A percentile compares a stretch with the other conserved stretches of the same genome.
Evolutionary conservation across 1,140 invertebrate genomes (phyloP).

Genomic region (Papilio polyxenes): DNA sequence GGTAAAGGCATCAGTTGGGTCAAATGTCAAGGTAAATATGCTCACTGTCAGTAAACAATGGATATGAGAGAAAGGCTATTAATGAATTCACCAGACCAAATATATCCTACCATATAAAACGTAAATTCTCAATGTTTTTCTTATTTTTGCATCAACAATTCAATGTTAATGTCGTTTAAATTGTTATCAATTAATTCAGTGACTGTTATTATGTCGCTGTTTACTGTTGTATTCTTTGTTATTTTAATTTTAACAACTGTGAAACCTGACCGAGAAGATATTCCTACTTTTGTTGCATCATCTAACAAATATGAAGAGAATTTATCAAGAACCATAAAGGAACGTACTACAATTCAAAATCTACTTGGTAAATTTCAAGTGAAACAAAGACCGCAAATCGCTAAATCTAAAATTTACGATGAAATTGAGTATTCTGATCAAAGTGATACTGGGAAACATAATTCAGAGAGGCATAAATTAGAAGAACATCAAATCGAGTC

Average conservation of each 20-base stretch:
- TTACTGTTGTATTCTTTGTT: conserved; percentile 64
- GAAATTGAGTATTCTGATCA: conserved; percentile 31
- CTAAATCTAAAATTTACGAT: conserved; percentile 50
- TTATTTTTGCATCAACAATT: conserved; percentile 52
- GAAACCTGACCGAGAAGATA: conserved; percentile 53
- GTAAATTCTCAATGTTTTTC: conserved; percentile 39
- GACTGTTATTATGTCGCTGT: conserved; percentile 67
- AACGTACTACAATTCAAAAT: conserved; percentile 63
- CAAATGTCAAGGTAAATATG: conserved; percentile 72
- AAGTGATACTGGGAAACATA: neutral
- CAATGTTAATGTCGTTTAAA: conserved; percentile 64
- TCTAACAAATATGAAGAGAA: conserved; percentile 68
- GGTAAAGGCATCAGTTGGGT: conserved; percentile 67
- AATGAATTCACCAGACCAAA: conserved; percentile 63
- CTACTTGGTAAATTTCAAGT: conserved; percentile 70
- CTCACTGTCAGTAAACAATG: conserved; percentile 39
- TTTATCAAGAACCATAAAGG: conserved; percentile 65
- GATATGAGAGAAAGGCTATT: conserved; percentile 58
- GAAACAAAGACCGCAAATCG: conserved; percentile 60
- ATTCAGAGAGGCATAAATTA: conserved; percentile 42
- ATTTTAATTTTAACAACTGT: conserved; percentile 62
- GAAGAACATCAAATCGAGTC: conserved; percentile 61
- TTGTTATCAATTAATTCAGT: conserved; percentile 47
- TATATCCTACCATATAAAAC: conserved; percentile 58
- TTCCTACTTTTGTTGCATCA: conserved; percentile 50